A percentile compares a stretch with the other conserved stretches of the same genome.
Conservation (phyloP, 2,888 invertebrate species). For the Alcis repandata region DNA sequence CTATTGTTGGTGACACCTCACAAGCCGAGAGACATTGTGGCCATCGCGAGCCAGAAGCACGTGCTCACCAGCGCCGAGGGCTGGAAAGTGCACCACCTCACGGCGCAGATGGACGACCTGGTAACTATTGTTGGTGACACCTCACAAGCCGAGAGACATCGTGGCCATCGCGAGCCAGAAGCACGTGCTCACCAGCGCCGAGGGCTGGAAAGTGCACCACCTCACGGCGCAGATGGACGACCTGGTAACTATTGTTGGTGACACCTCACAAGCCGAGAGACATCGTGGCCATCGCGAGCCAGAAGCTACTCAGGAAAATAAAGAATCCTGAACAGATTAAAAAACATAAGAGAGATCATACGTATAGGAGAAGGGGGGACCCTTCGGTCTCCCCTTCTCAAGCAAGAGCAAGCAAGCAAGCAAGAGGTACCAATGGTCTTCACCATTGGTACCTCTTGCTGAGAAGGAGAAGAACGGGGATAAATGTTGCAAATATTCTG, state of each 20-base stretch:
- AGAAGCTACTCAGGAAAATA: not conserved
- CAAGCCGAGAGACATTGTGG: slow-evolving; percentile 77
- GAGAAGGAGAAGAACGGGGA: too few species aligned
- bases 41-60: slow-evolving; percentile 53
- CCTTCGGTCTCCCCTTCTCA: too few species aligned
- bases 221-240: slow-evolving; percentile 97
- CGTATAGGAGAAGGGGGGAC: too few species aligned
- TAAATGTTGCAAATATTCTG: too few species aligned
- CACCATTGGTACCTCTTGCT: too few species aligned
- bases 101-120: slow-evolving; percentile 97
- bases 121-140: slow-evolving; percentile 74
- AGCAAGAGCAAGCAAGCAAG: too few species aligned
- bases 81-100: slow-evolving; percentile 97
- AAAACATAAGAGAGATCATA: too few species aligned
- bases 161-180: not conserved
- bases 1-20: slow-evolving; percentile 69
- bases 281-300: not conserved
- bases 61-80: slow-evolving; percentile 87
- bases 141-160: not conserved
- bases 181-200: slow-evolving; percentile 77
- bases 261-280: not conserved
- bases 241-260: slow-evolving; percentile 86
- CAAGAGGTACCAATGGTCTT: too few species aligned
- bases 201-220: slow-evolving; percentile 98
- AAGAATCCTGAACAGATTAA: too few species aligned